These are phyloP conservation scores for Anser cygnoides DNA, from an alignment of 2,113 vertebrate genomes.

Conservation along the genomic window DNA sequence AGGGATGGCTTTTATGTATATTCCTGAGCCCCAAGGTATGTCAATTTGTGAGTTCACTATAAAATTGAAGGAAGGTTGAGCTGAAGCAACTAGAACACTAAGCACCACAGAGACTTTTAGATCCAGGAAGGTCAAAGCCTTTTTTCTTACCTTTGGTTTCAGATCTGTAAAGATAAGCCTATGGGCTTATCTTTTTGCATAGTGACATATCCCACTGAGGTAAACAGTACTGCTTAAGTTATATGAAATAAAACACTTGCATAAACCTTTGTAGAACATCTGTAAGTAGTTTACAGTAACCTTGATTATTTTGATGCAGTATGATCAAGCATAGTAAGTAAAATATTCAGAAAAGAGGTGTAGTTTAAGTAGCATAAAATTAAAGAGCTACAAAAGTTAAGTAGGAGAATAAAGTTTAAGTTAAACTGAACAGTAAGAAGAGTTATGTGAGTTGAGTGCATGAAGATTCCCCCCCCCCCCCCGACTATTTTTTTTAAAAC, in stretches of 20 bases:
- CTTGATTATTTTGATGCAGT: background rate
- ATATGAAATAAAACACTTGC: background rate
- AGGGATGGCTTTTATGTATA: background rate
- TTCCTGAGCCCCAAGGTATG: background rate
- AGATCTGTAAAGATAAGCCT: background rate
- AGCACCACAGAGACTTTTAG: background rate
- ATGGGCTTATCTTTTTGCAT: background rate
- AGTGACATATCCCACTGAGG: background rate
- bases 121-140: background rate
- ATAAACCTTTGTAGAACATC: background rate
- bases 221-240: background rate
- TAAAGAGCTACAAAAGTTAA: background rate
- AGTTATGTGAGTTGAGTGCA: background rate
- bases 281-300: background rate
- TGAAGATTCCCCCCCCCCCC: background rate
- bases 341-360: background rate
- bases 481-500: background rate
- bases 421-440: background rate
- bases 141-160: background rate
- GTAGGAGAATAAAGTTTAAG: background rate
- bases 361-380: background rate
- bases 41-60: background rate
- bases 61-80: background rate
- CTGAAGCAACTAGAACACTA: background rate
- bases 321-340: background rate